Percentiles rank a stretch among this genome's conserved stretches.
phyloP scores from a whole-genome alignment of 2,113 vertebrate species.

The Calidris pygmaea region DNA sequence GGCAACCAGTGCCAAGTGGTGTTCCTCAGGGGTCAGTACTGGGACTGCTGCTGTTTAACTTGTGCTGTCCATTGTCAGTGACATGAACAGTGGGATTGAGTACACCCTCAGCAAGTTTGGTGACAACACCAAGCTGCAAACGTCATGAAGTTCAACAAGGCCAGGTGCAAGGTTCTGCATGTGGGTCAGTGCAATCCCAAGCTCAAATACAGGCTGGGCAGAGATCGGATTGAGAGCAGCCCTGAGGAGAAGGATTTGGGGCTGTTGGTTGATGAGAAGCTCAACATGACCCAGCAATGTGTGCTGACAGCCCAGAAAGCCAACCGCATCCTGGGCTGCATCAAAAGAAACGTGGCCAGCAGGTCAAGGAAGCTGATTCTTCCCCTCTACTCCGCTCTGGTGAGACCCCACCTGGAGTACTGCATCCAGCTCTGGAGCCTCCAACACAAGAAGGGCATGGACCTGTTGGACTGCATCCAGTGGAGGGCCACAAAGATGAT shows the following conservation, averaged over 20 bases:
- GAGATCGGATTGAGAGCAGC: not conserved
- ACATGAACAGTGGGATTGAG: not conserved
- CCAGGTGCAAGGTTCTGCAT: not conserved
- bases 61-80: not conserved
- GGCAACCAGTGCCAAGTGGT: not conserved
- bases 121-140: not conserved
- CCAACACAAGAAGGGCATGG: not conserved
- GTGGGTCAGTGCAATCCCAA: not conserved
- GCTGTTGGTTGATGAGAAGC: not conserved
- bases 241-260: not conserved
- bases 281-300: not conserved
- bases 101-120: not conserved
- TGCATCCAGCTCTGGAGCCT: not conserved
- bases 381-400: not conserved
- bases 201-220: not conserved
- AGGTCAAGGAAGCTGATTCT: not conserved
- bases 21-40: not conserved
- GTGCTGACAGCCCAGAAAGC: not conserved
- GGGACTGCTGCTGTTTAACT: not conserved
- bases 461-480: not conserved
- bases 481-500: not conserved
- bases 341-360: not conserved
- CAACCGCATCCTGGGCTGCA: not conserved
- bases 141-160: not conserved
- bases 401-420: not conserved